Evolutionary conservation across 2,113 vertebrate species (phyloP).

Genomic region (Fulica atra): DNA sequence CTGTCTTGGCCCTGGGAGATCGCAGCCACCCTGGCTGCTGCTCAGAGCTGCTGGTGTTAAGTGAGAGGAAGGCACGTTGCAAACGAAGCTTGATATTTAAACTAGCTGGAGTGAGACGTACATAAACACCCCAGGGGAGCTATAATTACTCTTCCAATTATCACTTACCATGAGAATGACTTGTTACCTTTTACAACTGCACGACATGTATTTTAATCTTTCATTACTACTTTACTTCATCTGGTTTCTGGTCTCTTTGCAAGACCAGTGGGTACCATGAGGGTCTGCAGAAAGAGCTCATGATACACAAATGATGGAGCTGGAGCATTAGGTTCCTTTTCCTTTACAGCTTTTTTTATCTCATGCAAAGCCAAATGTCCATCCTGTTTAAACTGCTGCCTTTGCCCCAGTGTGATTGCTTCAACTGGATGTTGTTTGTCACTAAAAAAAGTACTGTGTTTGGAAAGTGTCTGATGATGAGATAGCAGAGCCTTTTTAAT

Average conservation of each 20-base stretch:
- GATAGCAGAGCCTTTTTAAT: constrained; percentile 29
- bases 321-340: neutral
- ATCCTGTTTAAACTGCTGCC: neutral
- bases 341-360: neutral
- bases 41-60: neutral
- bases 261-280: neutral
- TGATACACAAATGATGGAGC: accelerated
- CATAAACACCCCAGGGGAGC: neutral
- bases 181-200: neutral
- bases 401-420: neutral
- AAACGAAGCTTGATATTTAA: accelerated
- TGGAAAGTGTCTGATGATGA: neutral
- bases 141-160: neutral
- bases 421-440: constrained; percentile 4
- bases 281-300: neutral
- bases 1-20: neutral
- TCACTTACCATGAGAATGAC: neutral
- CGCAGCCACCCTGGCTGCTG: neutral
- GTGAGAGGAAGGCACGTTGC: accelerated
- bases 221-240: neutral
- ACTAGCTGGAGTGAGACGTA: neutral
- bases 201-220: neutral
- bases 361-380: neutral
- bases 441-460: neutral
- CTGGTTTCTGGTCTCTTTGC: neutral